Evolutionary conservation across 2,888 invertebrate genomes (phyloP).

Genomic region (Eumerus sabulonum): DNA sequence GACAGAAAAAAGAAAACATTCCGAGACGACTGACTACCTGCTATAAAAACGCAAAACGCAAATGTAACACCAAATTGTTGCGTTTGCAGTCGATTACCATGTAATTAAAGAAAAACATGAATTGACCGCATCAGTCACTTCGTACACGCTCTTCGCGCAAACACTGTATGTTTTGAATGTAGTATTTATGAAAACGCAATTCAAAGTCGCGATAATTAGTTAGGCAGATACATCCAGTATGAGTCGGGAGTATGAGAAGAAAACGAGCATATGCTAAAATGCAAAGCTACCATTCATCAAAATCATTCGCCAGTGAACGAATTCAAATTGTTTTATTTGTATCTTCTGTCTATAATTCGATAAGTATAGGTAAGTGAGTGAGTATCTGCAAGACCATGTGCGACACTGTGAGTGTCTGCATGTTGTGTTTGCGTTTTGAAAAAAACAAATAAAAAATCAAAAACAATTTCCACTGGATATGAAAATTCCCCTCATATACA

Average conservation of each 20-base stretch:
- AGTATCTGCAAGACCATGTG: neutral
- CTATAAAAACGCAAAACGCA: conserved; percentile 11
- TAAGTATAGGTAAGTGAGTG: conserved; percentile 2
- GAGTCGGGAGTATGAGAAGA: too few relatives aligned
- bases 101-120: conserved; percentile 42
- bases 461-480: too few relatives aligned
- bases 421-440: too few relatives aligned
- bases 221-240: conserved; percentile 24
- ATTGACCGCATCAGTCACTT: conserved; percentile 12
- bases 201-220: conserved; percentile 64
- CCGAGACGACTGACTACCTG: neutral
- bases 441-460: too few relatives aligned
- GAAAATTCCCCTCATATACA: too few relatives aligned
- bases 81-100: conserved; percentile 40
- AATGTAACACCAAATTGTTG: conserved; percentile 41
- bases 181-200: conserved; percentile 53
- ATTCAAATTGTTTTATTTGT: conserved; percentile 56
- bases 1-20: too few relatives aligned
- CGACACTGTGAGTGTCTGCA: too few relatives aligned
- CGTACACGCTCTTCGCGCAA: too few relatives aligned
- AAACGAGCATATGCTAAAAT: conserved; percentile 42
- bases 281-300: conserved; percentile 55
- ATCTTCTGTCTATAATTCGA: conserved; percentile 1
- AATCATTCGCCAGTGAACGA: conserved; percentile 67
- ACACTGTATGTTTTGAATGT: too few relatives aligned